phyloP scores from a whole-genome alignment of 2,113 vertebrate species.

The Oceanites oceanicus region DNA sequence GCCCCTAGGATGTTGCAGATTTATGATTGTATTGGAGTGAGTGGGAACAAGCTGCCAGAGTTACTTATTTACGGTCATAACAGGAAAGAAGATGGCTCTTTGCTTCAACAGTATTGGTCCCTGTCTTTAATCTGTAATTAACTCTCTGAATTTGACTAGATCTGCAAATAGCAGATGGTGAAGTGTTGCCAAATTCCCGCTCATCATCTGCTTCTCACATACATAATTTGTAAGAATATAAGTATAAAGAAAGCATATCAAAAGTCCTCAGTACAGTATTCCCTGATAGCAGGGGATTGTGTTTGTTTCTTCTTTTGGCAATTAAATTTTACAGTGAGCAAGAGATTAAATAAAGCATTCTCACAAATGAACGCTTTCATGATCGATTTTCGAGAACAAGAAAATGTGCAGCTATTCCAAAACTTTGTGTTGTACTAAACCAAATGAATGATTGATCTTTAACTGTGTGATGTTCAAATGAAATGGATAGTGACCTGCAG shows the following conservation, averaged over 20 bases:
- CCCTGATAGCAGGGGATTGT: background rate
- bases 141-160: slow-evolving; percentile 41
- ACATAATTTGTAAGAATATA: slow-evolving; percentile 30
- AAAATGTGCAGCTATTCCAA: background rate
- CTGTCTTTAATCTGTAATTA: slow-evolving; percentile 60
- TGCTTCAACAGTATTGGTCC: background rate
- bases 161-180: slow-evolving; percentile 62
- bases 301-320: background rate
- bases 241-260: background rate
- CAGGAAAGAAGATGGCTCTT: background rate
- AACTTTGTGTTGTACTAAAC: background rate
- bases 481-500: background rate
- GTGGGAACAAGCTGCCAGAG: background rate
- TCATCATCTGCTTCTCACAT: slow-evolving; percentile 55
- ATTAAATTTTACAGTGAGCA: background rate
- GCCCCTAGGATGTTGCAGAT: background rate
- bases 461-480: background rate
- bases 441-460: background rate
- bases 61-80: background rate
- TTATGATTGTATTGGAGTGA: background rate
- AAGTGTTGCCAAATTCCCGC: slow-evolving; percentile 42
- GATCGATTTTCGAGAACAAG: background rate
- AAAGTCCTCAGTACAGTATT: background rate
- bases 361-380: background rate
- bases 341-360: background rate